Evolutionary conservation across 2,888 invertebrate genomes (phyloP).

Genomic region (Xestia rhomboidea): DNA sequence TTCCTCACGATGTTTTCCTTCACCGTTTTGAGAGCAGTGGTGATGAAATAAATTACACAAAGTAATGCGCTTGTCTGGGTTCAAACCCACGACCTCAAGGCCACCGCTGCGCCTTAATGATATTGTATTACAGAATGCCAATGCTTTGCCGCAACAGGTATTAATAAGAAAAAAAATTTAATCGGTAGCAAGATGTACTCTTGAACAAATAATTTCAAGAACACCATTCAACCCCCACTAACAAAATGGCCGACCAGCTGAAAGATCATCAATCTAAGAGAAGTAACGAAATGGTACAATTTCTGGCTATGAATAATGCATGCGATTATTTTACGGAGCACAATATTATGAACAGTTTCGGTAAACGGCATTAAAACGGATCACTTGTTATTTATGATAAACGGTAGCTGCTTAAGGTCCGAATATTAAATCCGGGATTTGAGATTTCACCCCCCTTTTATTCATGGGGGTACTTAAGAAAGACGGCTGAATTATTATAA

Average conservation of each 20-base stretch:
- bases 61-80: too few species aligned
- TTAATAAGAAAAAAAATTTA: neutral
- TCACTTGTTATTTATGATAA: conserved; percentile 64
- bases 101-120: too few species aligned
- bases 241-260: conserved; percentile 26
- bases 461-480: conserved; percentile 26
- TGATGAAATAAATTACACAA: too few species aligned
- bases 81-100: too few species aligned
- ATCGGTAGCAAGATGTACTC: neutral
- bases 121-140: neutral
- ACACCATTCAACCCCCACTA: neutral
- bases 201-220: neutral
- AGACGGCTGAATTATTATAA: conserved; percentile 12
- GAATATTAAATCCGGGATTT: conserved; percentile 47
- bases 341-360: conserved; percentile 61
- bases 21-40: too few species aligned
- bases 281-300: conserved; percentile 55
- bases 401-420: conserved; percentile 49
- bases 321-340: conserved; percentile 67
- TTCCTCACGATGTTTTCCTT: too few species aligned
- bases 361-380: conserved; percentile 60
- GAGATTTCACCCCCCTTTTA: conserved; percentile 27
- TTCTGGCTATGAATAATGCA: conserved; percentile 69
- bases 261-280: conserved; percentile 48
- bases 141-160: neutral